These are phyloP conservation scores for Alloplasta piceator DNA, from an alignment of 2,888 invertebrate genomes.

Conservation along the genomic window DNA sequence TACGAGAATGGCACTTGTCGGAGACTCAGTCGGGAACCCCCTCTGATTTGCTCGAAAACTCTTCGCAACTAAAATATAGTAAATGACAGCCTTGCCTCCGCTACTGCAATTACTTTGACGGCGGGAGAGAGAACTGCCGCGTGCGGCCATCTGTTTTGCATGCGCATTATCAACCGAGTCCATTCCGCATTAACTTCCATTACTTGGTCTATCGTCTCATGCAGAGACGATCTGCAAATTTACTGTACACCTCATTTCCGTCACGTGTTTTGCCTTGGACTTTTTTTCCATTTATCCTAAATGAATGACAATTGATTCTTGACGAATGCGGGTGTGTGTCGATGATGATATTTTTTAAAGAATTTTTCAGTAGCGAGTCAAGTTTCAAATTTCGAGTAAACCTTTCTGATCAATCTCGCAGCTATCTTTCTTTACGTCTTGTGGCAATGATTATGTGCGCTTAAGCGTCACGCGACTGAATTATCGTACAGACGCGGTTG, in stretches of 20 bases:
- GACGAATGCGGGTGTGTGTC: too few relatives aligned
- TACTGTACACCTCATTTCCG: constrained; percentile 31
- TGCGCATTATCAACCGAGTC: constrained; percentile 76
- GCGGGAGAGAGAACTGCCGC: constrained; percentile 63
- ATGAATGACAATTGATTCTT: constrained; percentile 1
- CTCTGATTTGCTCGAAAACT: constrained; percentile 52
- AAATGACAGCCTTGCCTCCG: constrained; percentile 79
- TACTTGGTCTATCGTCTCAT: constrained; percentile 53
- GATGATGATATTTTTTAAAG: too few relatives aligned
- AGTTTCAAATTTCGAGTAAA: neutral
- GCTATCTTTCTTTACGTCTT: neutral
- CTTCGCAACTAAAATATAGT: constrained; percentile 73
- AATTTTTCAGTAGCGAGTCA: too few relatives aligned
- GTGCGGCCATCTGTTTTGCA: constrained; percentile 79
- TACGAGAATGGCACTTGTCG: constrained; percentile 68
- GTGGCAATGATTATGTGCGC: constrained; percentile 35
- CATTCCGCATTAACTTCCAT: constrained; percentile 78
- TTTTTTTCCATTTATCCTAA: neutral
- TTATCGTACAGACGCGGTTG: constrained; percentile 25
- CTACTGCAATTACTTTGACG: constrained; percentile 79
- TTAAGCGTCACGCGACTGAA: constrained; percentile 45
- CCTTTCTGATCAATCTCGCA: neutral
- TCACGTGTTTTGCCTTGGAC: constrained; percentile 36
- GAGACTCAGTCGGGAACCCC: constrained; percentile 70
- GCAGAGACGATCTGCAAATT: constrained; percentile 64